phyloP scores from a whole-genome alignment of 2,888 invertebrate genomes.

The Drosophila setosimentum region DNA sequence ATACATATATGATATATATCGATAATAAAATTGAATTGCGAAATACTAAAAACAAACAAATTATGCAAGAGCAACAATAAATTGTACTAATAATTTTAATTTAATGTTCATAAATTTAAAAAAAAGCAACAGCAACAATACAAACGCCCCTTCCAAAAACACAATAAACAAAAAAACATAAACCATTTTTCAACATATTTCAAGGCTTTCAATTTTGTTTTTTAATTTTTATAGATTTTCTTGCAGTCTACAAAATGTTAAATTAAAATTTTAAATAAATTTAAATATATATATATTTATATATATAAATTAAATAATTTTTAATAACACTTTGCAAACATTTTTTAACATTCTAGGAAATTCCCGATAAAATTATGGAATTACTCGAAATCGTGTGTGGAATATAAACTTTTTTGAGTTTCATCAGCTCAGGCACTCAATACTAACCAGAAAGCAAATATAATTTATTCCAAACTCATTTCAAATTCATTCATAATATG shows the following conservation, averaged over 20 bases:
- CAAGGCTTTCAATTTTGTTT: constrained; percentile 8
- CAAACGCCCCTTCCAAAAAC: constrained; percentile 29
- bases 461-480: constrained; percentile 12
- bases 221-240: constrained; percentile 16
- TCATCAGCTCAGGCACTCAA: not conserved
- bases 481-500: constrained; percentile 12
- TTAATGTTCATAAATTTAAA: constrained; percentile 61
- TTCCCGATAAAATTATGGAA: not conserved
- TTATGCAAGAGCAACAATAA: constrained; percentile 19
- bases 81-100: constrained; percentile 72
- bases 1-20: constrained; percentile 49
- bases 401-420: not conserved
- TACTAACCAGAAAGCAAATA: not conserved
- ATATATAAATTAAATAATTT: constrained; percentile 30
- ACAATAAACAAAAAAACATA: constrained; percentile 44
- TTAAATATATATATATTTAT: constrained; percentile 16
- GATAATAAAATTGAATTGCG: constrained; percentile 55
- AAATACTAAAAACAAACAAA: constrained; percentile 44
- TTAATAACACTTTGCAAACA: constrained; percentile 23
- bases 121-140: constrained; percentile 33
- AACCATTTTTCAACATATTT: constrained; percentile 18
- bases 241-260: constrained; percentile 22
- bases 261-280: constrained; percentile 10
- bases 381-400: not conserved
- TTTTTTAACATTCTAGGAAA: not conserved